Evolutionary conservation across 2,888 invertebrate species (phyloP).

Genomic region (Periphyllus acericola): DNA sequence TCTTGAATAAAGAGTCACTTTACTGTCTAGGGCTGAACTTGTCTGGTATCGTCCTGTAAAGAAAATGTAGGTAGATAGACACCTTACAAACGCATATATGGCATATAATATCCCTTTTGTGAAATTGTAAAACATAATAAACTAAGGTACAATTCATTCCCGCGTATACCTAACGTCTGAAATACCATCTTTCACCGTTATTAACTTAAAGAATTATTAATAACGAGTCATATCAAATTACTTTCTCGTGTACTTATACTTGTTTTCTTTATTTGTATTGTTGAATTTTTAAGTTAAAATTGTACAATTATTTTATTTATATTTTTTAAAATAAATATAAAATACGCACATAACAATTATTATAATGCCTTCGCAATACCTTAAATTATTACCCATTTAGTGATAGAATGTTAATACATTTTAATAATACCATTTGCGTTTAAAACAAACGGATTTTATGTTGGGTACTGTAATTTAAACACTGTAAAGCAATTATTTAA

Average conservation of each 20-base stretch:
- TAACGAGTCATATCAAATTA: slow-evolving; percentile 3
- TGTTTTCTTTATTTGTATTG: neutral
- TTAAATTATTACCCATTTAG: too few relatives aligned
- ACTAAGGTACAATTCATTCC: neutral
- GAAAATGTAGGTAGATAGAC: neutral
- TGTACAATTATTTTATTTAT: neutral
- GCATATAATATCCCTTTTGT: neutral
- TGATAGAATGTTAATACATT: neutral
- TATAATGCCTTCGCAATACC: too few relatives aligned
- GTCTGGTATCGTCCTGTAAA: slow-evolving; percentile 27
- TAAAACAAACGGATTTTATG: neutral
- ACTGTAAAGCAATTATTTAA: too few relatives aligned
- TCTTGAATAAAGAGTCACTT: slow-evolving; percentile 34
- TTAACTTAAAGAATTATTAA: neutral
- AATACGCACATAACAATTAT: too few relatives aligned
- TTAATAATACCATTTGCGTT: neutral
- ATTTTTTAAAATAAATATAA: neutral
- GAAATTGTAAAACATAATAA: slow-evolving; percentile 9
- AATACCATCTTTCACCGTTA: slow-evolving; percentile 2
- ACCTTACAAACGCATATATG: slow-evolving; percentile 21
- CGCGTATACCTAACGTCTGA: neutral
- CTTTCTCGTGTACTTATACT: neutral
- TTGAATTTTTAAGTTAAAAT: neutral
- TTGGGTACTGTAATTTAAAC: too few relatives aligned
- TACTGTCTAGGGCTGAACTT: slow-evolving; percentile 22